Percentiles rank a stretch among this genome's conserved stretches.
phyloP scores from a whole-genome alignment of 1,140 invertebrate genomes.

The Ceratina australensis region DNA sequence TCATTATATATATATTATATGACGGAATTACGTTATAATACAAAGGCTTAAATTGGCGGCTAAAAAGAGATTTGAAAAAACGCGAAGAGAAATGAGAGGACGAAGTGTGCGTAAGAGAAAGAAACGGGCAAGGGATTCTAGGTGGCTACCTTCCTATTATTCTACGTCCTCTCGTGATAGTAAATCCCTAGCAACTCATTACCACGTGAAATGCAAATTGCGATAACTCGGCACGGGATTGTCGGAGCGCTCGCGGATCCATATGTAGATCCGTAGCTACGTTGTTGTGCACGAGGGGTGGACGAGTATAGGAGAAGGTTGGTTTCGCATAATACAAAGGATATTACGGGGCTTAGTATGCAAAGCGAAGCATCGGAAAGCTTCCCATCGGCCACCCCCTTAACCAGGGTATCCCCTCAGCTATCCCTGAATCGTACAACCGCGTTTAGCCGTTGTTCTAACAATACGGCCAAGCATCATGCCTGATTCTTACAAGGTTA shows the following conservation, averaged over 20 bases:
- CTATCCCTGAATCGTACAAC: background rate
- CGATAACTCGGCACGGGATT: slow-evolving; percentile 11
- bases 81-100: too few species aligned
- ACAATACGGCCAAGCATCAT: background rate
- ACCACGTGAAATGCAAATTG: slow-evolving; percentile 35
- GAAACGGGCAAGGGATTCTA: background rate
- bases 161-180: background rate
- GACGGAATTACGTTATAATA: too few species aligned
- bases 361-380: slow-evolving; percentile 33
- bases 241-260: slow-evolving; percentile 1
- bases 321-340: slow-evolving; percentile 35
- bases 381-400: background rate
- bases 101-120: too few species aligned
- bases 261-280: slow-evolving; percentile 9
- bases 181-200: slow-evolving; percentile 26
- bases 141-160: background rate
- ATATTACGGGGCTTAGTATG: slow-evolving; percentile 39
- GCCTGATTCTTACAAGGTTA: background rate
- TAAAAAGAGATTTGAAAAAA: too few species aligned
- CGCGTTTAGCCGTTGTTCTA: too few species aligned
- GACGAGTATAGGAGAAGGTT: background rate
- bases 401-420: too few species aligned
- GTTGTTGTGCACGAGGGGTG: slow-evolving; percentile 3
- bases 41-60: too few species aligned
- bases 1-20: too few species aligned